Evolutionary conservation across 1,140 invertebrate species (phyloP), one percentile per base, ranked within the genome.

Genomic region (Popillia japonica): DNA sequence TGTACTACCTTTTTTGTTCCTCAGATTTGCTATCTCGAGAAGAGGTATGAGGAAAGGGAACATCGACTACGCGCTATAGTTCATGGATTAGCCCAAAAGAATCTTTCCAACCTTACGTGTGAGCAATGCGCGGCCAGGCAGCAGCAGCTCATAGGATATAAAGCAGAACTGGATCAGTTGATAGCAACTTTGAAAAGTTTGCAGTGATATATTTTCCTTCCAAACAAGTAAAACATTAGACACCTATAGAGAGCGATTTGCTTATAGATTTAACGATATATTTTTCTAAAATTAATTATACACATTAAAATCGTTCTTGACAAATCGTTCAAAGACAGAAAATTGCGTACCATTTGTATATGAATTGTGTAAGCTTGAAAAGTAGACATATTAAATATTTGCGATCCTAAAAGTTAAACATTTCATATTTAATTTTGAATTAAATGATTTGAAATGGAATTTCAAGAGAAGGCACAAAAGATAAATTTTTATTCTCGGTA

Each of bases 41-140:
- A 84, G 80, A 82, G 83, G 11, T 87, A 87, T 74, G 86, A 86
- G 79, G 86, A 87, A 77, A 81, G 86, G 11, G 87, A 88, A 80
- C 81, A 84, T 41, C 81, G 86, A n/a, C 80, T 87, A 61, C 81
- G 86, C 64, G 82, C 86, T 0, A 85, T 87, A 4, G 83, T 87
- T 2, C 84, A 86, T 40, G 83, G 83, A 40, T 80, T 87, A 44
- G 84, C 84, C 17, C 85, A 87, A 75, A 87, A 86, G 79, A 82
- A 81, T 20, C 78, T 86, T 4, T 83, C 82, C 0, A 86, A 85
- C 75, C 72, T 80, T 14, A 84, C 81, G 76, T 87, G 86, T 75
- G 83, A 85, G 74, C 86, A 87, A 61, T 87, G 86, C 72, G 82
- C 83, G 8, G 82, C 84, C 55, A 78, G 86, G 72, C 86, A 87